A percentile compares a stretch with the other conserved stretches of the same genome.
Evolutionary conservation across 30 jellyfish, hydroid and myxozoan species (phyloP).

Genomic region (Aurelia aurita): DNA sequence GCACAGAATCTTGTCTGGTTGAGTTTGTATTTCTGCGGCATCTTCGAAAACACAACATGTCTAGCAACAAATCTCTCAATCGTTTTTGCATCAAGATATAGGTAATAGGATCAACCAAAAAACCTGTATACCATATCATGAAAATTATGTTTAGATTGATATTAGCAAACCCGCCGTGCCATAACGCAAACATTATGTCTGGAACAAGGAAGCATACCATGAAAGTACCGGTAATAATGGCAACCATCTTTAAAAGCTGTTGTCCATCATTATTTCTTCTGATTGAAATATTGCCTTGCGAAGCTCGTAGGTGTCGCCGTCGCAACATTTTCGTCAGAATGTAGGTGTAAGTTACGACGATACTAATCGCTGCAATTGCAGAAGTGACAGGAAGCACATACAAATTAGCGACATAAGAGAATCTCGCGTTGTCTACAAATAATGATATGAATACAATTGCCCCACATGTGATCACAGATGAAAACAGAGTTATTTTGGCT

Average conservation of each 20-base stretch:
- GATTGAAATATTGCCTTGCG: neutral
- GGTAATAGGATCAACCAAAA: neutral
- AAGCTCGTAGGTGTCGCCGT: neutral
- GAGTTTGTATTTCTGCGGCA: no score
- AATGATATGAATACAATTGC: neutral
- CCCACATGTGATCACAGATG: neutral
- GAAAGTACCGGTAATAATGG: neutral
- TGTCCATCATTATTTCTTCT: neutral
- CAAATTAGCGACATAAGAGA: neutral
- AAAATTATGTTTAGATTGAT: no score
- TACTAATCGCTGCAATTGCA: neutral
- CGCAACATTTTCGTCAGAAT: neutral
- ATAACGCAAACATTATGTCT: neutral
- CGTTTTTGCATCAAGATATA: neutral
- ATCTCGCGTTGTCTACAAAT: neutral
- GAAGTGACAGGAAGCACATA: neutral
- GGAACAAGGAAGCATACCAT: neutral
- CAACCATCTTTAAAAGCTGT: neutral
- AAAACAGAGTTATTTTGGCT: neutral
- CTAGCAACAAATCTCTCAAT: neutral
- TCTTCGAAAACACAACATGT: neutral
- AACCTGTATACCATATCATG: neutral
- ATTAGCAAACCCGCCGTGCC: neutral
- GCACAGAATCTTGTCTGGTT: no score
- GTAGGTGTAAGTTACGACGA: neutral